Percentiles rank a stretch among this genome's conserved stretches.
These are phyloP conservation scores for Pimpla rufipes DNA, from an alignment of 2,888 invertebrate species.

Conservation along the genomic window DNA sequence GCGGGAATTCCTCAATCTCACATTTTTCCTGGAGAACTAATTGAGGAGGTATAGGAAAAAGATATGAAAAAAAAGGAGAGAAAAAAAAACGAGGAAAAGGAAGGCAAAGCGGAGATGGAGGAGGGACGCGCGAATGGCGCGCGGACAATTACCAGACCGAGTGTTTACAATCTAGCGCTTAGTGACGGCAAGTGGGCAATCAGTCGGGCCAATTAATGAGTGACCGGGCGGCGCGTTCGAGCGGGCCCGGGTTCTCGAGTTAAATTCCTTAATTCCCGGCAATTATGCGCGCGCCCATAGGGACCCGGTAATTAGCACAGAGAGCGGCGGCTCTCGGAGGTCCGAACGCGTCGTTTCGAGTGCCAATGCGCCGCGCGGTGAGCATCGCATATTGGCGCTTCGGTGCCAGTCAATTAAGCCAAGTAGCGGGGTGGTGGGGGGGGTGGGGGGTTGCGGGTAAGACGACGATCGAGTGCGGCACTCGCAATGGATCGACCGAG, in stretches of 20 bases:
- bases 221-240: constrained; percentile 66
- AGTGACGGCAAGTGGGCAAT: constrained; percentile 77
- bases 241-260: constrained; percentile 51
- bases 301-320: constrained; percentile 67
- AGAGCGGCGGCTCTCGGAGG: constrained; percentile 15
- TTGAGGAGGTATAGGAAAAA: constrained; percentile 16
- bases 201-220: constrained; percentile 80
- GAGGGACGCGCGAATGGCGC: constrained; percentile 68
- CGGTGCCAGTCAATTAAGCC: constrained; percentile 50
- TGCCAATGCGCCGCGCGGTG: constrained; percentile 1
- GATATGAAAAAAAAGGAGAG: constrained; percentile 14
- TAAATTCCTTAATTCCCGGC: constrained; percentile 80
- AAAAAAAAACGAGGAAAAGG: constrained; percentile 25
- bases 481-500: constrained; percentile 3
- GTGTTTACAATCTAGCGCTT: constrained; percentile 82
- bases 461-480: neutral
- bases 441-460: neutral
- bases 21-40: neutral
- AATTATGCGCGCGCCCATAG: constrained; percentile 76
- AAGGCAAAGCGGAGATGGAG: constrained; percentile 37
- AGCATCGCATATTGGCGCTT: constrained; percentile 43
- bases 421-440: neutral
- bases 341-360: constrained; percentile 33
- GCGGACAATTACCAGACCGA: constrained; percentile 78
- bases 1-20: neutral